A percentile compares a stretch with the other conserved stretches of the same genome.
These are phyloP conservation scores for Petroica traversi DNA, from an alignment of 2,113 vertebrate genomes.

Conservation along the genomic window DNA sequence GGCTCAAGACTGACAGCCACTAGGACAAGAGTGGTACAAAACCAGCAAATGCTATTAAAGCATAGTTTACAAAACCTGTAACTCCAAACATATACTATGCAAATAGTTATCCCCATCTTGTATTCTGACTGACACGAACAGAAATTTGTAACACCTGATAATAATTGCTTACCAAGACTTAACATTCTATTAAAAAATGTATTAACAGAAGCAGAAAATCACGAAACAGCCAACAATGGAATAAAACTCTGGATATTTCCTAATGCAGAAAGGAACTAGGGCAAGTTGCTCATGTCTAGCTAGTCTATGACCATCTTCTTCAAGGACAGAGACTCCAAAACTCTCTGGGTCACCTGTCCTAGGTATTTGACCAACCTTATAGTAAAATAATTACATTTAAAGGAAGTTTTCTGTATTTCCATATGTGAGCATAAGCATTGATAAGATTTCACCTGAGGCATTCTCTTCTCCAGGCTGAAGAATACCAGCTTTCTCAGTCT, in stretches of 20 bases:
- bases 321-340: neutral
- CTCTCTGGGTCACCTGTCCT: neutral
- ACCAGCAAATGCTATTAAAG: neutral
- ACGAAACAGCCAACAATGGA: neutral
- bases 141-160: neutral
- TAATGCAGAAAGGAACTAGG: rapidly evolving
- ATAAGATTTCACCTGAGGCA: neutral
- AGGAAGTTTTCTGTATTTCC: neutral
- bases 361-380: neutral
- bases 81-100: neutral
- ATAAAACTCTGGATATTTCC: neutral
- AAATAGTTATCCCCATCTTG: neutral
- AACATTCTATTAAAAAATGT: neutral
- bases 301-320: neutral
- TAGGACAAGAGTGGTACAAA: neutral
- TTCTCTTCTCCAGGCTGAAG: neutral
- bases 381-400: neutral
- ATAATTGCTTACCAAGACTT: neutral
- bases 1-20: neutral
- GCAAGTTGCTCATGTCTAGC: neutral
- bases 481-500: neutral
- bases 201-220: neutral
- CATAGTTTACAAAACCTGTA: neutral
- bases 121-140: neutral
- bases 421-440: neutral